Evolutionary conservation across 2,888 invertebrate genomes (phyloP).

Genomic region (Rutpela maculata): DNA sequence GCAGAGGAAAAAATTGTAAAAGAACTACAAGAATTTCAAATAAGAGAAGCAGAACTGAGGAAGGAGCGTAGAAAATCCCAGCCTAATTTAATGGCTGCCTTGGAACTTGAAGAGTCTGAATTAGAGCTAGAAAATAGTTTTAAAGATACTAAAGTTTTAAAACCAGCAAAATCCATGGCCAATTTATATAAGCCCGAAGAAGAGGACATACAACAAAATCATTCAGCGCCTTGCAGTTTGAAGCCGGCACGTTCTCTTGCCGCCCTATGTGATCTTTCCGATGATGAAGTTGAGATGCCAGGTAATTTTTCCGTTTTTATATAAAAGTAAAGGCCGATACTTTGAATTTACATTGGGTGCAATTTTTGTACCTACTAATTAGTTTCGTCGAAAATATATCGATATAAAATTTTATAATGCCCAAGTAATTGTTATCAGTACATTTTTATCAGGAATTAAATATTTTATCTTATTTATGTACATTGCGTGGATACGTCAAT

Average conservation of each 20-base stretch:
- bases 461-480: not conserved
- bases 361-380: not conserved
- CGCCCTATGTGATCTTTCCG: constrained; percentile 80
- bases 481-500: not conserved
- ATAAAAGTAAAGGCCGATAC: not conserved
- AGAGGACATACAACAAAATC: constrained; percentile 46
- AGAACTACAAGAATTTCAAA: constrained; percentile 89
- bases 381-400: not conserved
- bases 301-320: constrained; percentile 65
- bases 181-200: constrained; percentile 55
- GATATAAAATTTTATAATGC: not conserved
- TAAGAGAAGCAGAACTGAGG: constrained; percentile 76
- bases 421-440: not conserved
- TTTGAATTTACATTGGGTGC: not conserved
- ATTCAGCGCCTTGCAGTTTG: constrained; percentile 68
- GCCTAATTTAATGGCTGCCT: constrained; percentile 78
- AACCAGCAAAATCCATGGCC: constrained; percentile 61
- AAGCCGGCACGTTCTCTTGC: constrained; percentile 83
- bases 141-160: constrained; percentile 44
- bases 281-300: constrained; percentile 76
- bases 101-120: constrained; percentile 76
- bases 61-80: constrained; percentile 81
- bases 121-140: constrained; percentile 44
- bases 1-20: constrained; percentile 88
- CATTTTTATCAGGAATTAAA: not conserved